Percentiles rank a stretch among this genome's conserved stretches.
Evolutionary conservation across 2,888 invertebrate genomes (phyloP).

Genomic region (Synergus japonicus): DNA sequence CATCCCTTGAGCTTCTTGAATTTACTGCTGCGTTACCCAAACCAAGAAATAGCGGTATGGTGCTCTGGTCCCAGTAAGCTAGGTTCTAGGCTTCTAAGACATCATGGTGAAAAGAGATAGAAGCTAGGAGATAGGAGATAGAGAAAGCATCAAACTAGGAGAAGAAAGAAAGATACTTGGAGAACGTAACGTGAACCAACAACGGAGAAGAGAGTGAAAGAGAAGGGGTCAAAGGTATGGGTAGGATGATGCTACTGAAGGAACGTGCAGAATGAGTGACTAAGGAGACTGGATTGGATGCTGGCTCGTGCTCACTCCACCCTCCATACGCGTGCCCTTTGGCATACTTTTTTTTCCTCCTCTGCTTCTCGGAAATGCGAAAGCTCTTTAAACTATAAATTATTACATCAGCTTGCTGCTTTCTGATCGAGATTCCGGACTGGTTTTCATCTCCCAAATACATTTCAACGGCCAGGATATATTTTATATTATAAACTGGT

Average conservation of each 20-base stretch:
- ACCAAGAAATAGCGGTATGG: constrained; percentile 46
- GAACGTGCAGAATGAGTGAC: constrained; percentile 37
- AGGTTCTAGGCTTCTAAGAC: constrained; percentile 14
- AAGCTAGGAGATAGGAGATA: background rate
- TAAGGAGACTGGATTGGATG: constrained; percentile 36
- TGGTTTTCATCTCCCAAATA: background rate
- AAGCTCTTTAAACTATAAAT: constrained; percentile 25
- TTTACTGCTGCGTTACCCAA: constrained; percentile 49
- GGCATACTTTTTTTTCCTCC: constrained; percentile 21
- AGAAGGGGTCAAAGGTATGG: constrained; percentile 4
- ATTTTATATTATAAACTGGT: background rate
- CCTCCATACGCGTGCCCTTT: constrained; percentile 32
- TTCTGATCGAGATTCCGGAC: background rate
- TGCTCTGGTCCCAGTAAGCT: constrained; percentile 29
- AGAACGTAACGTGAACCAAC: background rate
- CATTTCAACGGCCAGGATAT: background rate
- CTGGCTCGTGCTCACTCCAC: constrained; percentile 36
- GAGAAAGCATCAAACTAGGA: constrained; percentile 11
- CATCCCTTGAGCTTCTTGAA: constrained; percentile 51
- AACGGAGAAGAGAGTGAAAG: background rate
- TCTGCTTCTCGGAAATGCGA: background rate
- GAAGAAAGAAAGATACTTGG: background rate
- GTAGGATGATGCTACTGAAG: constrained; percentile 37
- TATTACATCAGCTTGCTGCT: constrained; percentile 13
- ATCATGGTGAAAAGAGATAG: constrained; percentile 10